These are phyloP conservation scores for Leptatherina wallacei DNA, from an alignment of 2,797 vertebrate species.

Conservation along the genomic window DNA sequence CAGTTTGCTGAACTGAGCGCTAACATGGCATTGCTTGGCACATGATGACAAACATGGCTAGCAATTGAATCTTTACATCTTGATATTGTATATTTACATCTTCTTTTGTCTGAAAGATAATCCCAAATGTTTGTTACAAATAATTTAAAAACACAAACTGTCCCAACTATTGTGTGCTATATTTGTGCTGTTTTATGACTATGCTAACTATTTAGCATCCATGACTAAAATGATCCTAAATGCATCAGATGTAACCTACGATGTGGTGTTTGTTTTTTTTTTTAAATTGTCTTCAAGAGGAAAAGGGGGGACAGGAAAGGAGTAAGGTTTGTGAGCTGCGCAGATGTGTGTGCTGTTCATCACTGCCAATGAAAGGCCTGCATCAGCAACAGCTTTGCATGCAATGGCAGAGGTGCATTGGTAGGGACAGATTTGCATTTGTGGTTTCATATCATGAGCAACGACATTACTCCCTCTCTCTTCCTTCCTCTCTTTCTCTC, in stretches of 20 bases:
- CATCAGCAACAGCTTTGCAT: constrained; percentile 83
- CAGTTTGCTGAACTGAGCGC: too few relatives aligned
- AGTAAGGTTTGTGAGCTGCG: constrained; percentile 37
- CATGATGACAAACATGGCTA: not conserved
- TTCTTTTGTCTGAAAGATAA: constrained; percentile 1
- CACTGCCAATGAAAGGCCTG: constrained; percentile 73
- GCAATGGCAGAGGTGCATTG: constrained; percentile 62
- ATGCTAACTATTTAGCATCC: constrained; percentile 1
- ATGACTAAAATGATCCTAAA: constrained; percentile 3
- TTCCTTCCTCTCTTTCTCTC: constrained; percentile 47
- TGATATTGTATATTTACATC: not conserved
- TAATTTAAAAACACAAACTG: constrained; percentile 5
- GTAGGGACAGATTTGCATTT: constrained; percentile 78
- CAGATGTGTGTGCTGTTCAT: constrained; percentile 64
- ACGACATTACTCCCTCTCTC: constrained; percentile 48
- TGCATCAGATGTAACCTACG: constrained; percentile 30
- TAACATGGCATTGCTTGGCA: not conserved
- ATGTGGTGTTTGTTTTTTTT: constrained; percentile 3
- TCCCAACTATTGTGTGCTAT: not conserved
- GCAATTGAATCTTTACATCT: not conserved
- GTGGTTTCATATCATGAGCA: constrained; percentile 70
- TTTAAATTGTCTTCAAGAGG: constrained; percentile 11
- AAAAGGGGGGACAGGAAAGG: constrained; percentile 43
- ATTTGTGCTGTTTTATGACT: constrained; percentile 1
- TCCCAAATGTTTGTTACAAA: not conserved